Evolutionary conservation across 2,797 vertebrate species (phyloP), one percentile per base, ranked within the genome.

Genomic region (Hydrolagus colliei): DNA sequence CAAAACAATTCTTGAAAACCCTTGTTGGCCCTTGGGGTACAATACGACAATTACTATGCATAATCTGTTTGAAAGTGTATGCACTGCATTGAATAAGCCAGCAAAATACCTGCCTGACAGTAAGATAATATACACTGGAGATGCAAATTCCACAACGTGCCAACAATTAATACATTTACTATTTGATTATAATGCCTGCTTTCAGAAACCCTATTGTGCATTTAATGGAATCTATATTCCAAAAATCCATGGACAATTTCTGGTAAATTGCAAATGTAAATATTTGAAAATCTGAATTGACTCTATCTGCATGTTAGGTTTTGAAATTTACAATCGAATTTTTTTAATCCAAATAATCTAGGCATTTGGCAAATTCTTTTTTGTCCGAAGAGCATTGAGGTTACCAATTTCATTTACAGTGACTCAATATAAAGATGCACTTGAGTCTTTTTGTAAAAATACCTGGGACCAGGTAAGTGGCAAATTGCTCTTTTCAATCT

Each of bases 311-410:
- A 68, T 52, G 41, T 52, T 52, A 52, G 41, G 41, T 52, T 52
- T 3, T 52, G 41, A 52, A 52, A 52, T 52, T 52, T 52, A 52
- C 67, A 22, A 1, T 1, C 27, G 1, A 65, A 20, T 13, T 16
- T 10, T 32, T 88, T 67, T 86, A 62, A 59, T 85, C 62, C 67
- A 72, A 62, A 0, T 62, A 82, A 87, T 86, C 2, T 87, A 99
- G 97, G 97, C 97, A 0, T 98, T 97, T 86, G 95, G 97, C 16
- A 97, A 96, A 85, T 98, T 96, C 91, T 98, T 93, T 90, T 97
- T 90, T 74, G 95, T 92, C 14, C 90, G 92, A 8, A 91, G 86
- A 52, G 94, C 95, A 86, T 89, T 99, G 86, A 90, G 93, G 86
- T 88, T 95, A 2, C 92, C 91, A 0, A 93, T 91, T 3, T 92